Base-by-base conservation (phyloP, 2,797 vertebrate genomes). In the Pachyuromys duprasi region DNA sequence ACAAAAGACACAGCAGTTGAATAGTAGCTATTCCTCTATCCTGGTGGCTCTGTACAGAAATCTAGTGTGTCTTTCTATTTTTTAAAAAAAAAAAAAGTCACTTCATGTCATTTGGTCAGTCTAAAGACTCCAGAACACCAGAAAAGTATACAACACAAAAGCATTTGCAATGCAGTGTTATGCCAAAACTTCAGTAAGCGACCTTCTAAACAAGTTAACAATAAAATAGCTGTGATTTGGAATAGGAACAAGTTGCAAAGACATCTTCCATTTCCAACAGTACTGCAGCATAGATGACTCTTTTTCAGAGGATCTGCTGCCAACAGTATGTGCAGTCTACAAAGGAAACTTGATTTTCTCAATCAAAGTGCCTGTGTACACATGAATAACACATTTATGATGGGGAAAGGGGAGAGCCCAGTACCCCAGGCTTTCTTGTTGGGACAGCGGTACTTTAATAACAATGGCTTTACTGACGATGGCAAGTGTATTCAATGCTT, bases 281-380 rank as follows among this genome's bases (percentile, higher is more conserved):
- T 13, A 69, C 42, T 11, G 53, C 0, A 42, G 31, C 92, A 81
- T 26, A 89, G 39, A 86, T 24, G n/a, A 31, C 9, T 86, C 12
- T 78, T 74, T 81, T 88, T 49, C 63, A 53, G 31, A 80, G 26
- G 22, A 65, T 84, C 63, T 79, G 93, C 26, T 74, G 11, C 36
- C 28, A 91, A n/a, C 57, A 67, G 49, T 39, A 49, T 81, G 4
- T 8, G 36, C 14, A 86, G 1, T 72, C 12, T 75, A 92, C 33
- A 87, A 88, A 93, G 31, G 36, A 84, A n/a, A 86, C 36, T 74
- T 90, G 22, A 63, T 91, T 93, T 26, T 94, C 55, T 96, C 39
- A 33, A 67, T 90, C 33, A n/a, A 91, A 75, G 75, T 83, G 53
- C 1, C 20, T 67, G 69, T 9, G 33, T 53, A 78, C 4, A 81